Conservation (phyloP, 1,140 invertebrate species). For the Phocides pigmalion region DNA sequence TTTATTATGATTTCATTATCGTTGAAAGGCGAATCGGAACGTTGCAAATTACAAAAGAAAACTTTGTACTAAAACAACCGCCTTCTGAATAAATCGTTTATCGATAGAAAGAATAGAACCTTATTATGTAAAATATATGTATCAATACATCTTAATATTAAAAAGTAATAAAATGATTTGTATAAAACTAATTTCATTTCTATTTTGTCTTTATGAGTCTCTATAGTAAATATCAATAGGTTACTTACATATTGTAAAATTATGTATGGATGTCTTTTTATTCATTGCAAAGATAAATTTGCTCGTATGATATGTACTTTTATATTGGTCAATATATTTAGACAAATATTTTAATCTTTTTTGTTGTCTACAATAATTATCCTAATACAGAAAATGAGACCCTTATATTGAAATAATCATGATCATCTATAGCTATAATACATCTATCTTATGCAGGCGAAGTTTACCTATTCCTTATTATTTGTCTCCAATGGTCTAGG, state of each 20-base stretch:
- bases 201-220: not conserved
- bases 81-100: constrained; percentile 21
- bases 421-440: constrained; percentile 14
- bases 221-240: constrained; percentile 10
- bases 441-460: constrained; percentile 1
- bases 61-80: constrained; percentile 43
- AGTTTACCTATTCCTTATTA: constrained; percentile 1
- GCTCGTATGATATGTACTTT: constrained; percentile 44
- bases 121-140: constrained; percentile 5
- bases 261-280: constrained; percentile 9
- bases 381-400: constrained; percentile 5
- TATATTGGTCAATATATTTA: constrained; percentile 13
- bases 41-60: constrained; percentile 33
- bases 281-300: constrained; percentile 21
- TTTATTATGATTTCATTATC: constrained; percentile 19
- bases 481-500: constrained; percentile 14
- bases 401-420: not conserved
- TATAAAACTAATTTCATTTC: constrained; percentile 11
- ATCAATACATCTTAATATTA: constrained; percentile 7
- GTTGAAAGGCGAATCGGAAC: constrained; percentile 38
- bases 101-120: constrained; percentile 17
- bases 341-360: not conserved
- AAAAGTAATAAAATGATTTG: not conserved
- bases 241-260: constrained; percentile 22
- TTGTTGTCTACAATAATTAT: not conserved